Base-by-base conservation (phyloP, 2,888 invertebrate species). In the Limnephilus auricula region DNA sequence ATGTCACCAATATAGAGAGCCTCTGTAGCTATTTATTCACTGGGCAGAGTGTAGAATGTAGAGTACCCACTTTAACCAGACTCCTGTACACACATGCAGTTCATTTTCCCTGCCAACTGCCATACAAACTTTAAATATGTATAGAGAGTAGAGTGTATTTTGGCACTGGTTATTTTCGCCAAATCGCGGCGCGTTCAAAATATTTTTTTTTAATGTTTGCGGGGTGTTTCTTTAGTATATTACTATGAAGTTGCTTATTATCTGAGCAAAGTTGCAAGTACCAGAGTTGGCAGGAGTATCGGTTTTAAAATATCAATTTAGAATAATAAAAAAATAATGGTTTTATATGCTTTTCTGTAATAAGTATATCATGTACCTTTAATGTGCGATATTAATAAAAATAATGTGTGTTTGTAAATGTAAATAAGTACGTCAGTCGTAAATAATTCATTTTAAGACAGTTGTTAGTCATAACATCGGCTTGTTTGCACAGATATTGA, bases 51-150 rank as follows among this genome's bases (percentile, higher is more conserved):
- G 65, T 65, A 45, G 45, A 45, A 13, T 45, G 45, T 2, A 65
- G 65, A 65, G 65, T 25, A 65, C 65, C 34, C 34, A 82, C 82
- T 34, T 32, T 82, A 25, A 34, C 32, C 32, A 37, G 32, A 82
- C 34, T 82, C 34, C 82, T 25, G 65, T 65, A 65, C 32, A 82
- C 82, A 82, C 34, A 82, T 82, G 82, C 82, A 82, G 82, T 82
- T 82, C 82, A 82, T 82, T 37, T 82, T 82, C 82, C 34, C 82
- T 34, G 82, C 32, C 25, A 32, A 82, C 82, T 82, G 82, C 82
- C 34, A 37, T 37, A 82, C 82, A 82, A 82, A 82, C 82, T 32
- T 34, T 37, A 32, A 34, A 82, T 37, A 82, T 82, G 32, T 82
- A 32, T 82, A 10, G 65, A 10, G 65, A 40, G 40, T 40, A 65